phyloP scores from a whole-genome alignment of 2,797 vertebrate species.

The Aplochiton taeniatus region DNA sequence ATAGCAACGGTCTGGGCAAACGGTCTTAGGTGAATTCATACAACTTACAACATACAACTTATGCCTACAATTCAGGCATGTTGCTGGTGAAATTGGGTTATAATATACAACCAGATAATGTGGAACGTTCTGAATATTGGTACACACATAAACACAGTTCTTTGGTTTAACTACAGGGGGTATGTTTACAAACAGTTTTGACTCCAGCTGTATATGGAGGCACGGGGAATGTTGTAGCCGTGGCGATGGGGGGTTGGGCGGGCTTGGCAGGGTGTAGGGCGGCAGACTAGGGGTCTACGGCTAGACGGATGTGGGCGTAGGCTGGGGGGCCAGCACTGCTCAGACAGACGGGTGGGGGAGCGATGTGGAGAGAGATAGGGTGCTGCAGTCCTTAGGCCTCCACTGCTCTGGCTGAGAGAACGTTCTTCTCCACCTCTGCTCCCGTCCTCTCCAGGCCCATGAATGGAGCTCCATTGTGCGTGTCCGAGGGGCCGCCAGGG shows the following conservation, averaged over 20 bases:
- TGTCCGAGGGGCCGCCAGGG: constrained; percentile 47
- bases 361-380: constrained; percentile 41
- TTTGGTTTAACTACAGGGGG: no score
- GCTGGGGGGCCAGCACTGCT: constrained; percentile 29
- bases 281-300: constrained; percentile 48
- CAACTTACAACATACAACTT: no score
- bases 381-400: not conserved
- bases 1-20: no score
- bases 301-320: constrained; percentile 65
- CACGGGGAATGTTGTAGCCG: constrained; percentile 31
- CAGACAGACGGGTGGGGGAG: constrained; percentile 57
- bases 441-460: constrained; percentile 33
- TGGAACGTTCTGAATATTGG: no score
- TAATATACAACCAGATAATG: no score
- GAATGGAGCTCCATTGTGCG: constrained; percentile 66
- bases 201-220: not conserved
- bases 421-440: constrained; percentile 16
- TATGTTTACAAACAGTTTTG: no score
- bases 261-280: constrained; percentile 40
- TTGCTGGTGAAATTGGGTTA: no score
- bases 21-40: no score
- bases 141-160: no score
- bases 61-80: no score
- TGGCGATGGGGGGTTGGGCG: constrained; percentile 38
- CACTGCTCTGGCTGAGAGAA: constrained; percentile 44